Conservation (phyloP, 1,140 invertebrate species). For the Rhopalosiphum padi region DNA sequence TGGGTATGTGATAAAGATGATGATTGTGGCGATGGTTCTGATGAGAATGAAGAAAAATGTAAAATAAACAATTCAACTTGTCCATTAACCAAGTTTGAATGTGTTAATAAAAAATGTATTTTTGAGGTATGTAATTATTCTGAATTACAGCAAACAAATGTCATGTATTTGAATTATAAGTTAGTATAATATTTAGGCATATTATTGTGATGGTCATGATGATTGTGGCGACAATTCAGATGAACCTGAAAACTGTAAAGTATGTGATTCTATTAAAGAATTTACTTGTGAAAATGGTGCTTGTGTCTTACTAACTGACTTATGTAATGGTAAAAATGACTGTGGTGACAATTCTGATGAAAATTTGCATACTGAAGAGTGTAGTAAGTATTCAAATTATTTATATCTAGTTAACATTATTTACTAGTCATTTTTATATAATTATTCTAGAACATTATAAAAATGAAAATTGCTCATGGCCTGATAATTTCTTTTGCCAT, state of each 20-base stretch:
- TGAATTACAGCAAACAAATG: neutral
- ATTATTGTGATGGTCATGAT: slow-evolving; percentile 69
- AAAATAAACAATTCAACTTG: slow-evolving; percentile 57
- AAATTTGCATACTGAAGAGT: slow-evolving; percentile 60
- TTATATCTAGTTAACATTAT: neutral
- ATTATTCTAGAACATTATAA: slow-evolving; percentile 22
- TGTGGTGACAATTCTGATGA: slow-evolving; percentile 76
- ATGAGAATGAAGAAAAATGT: slow-evolving; percentile 65
- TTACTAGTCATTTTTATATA: neutral
- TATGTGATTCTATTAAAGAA: slow-evolving; percentile 66
- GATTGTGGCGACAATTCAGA: slow-evolving; percentile 67
- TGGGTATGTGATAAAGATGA: slow-evolving; percentile 80
- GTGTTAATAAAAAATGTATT: slow-evolving; percentile 69
- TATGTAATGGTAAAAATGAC: slow-evolving; percentile 74
- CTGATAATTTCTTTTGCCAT: slow-evolving; percentile 68
- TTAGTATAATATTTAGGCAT: slow-evolving; percentile 62
- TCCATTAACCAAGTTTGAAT: slow-evolving; percentile 65
- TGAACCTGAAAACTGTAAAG: slow-evolving; percentile 63
- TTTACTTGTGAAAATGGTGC: slow-evolving; percentile 69
- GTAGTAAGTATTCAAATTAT: slow-evolving; percentile 55
- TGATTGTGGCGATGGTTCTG: slow-evolving; percentile 72
- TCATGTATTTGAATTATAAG: neutral
- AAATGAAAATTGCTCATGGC: slow-evolving; percentile 59
- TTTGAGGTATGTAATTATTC: slow-evolving; percentile 61
- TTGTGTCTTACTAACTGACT: slow-evolving; percentile 71